phyloP scores from a whole-genome alignment of 2,113 vertebrate species.

The Siphamia tubifer region DNA sequence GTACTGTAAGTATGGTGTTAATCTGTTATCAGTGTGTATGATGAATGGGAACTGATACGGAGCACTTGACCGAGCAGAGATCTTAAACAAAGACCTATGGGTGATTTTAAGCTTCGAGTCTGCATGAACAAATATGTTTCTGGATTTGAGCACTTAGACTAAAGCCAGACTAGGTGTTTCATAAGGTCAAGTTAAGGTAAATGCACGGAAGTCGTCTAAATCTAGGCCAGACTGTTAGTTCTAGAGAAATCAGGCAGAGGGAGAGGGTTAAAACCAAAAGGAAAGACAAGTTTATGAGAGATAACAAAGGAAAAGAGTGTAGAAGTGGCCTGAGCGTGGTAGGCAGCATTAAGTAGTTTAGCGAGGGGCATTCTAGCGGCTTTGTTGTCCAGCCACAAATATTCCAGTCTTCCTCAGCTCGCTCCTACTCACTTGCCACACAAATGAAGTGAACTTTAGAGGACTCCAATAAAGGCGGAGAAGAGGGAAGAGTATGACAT shows the following conservation, averaged over 20 bases:
- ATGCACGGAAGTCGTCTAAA: conserved; percentile 15
- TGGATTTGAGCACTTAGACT: background rate
- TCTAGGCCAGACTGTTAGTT: conserved; percentile 13
- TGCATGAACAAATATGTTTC: background rate
- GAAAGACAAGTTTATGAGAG: background rate
- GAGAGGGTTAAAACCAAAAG: background rate
- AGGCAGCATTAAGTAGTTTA: conserved; percentile 40
- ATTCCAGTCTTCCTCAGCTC: conserved; percentile 42
- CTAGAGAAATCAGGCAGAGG: background rate
- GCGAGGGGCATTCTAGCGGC: conserved; percentile 49
- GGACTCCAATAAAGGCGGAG: conserved; percentile 30
- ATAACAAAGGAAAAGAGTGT: background rate
- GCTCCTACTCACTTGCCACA: conserved; percentile 34
- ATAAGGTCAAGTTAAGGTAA: conserved; percentile 31
- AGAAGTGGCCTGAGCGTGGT: conserved; percentile 10
- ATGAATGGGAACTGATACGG: background rate
- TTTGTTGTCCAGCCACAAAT: conserved; percentile 61
- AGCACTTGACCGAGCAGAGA: background rate
- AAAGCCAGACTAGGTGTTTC: conserved; percentile 25
- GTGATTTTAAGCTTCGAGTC: conserved; percentile 18
- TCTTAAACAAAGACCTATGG: background rate
- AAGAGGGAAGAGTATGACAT: conserved; percentile 5
- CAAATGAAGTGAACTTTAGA: conserved; percentile 43
- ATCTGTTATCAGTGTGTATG: background rate
- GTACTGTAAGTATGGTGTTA: too few relatives aligned